Percentiles rank a stretch among this genome's conserved stretches.
Evolutionary conservation across 2,113 vertebrate genomes (phyloP).

Genomic region (Tretioscincus oriximinensis): DNA sequence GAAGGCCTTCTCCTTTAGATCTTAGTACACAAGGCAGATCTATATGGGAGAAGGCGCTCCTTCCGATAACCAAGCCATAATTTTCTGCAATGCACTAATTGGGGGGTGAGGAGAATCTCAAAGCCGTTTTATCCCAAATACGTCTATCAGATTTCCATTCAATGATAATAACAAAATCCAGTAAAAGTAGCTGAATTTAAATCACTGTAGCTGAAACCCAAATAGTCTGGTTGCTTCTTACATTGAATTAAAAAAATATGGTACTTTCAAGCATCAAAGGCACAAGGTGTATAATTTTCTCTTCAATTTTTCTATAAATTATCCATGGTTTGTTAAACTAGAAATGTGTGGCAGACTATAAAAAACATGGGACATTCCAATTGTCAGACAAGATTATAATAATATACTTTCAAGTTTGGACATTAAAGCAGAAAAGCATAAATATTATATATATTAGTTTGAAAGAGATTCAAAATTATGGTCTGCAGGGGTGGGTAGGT

Average conservation of each 20-base stretch:
- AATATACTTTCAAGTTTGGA: background rate
- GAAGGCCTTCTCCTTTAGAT: no score
- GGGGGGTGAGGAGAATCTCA: no score
- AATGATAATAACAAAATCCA: background rate
- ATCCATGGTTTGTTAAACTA: background rate
- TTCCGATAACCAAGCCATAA: no score
- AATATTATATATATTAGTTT: no score
- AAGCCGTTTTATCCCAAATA: no score
- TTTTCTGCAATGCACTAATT: no score
- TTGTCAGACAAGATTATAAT: background rate
- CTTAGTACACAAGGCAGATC: no score
- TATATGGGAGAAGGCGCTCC: no score
- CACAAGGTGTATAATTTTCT: background rate
- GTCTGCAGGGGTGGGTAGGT: no score
- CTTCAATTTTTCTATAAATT: background rate
- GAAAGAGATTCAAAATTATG: no score
- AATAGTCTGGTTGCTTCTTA: background rate
- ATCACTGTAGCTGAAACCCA: background rate
- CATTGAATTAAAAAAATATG: background rate
- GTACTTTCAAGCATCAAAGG: no score
- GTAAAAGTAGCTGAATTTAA: background rate
- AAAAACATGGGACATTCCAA: fast-evolving
- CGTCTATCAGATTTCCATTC: constrained; percentile 15
- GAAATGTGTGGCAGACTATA: background rate
- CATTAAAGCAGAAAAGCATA: no score